These are phyloP conservation scores for Sigmodon hispidus DNA, from an alignment of 2,113 vertebrate species.

Conservation along the genomic window DNA sequence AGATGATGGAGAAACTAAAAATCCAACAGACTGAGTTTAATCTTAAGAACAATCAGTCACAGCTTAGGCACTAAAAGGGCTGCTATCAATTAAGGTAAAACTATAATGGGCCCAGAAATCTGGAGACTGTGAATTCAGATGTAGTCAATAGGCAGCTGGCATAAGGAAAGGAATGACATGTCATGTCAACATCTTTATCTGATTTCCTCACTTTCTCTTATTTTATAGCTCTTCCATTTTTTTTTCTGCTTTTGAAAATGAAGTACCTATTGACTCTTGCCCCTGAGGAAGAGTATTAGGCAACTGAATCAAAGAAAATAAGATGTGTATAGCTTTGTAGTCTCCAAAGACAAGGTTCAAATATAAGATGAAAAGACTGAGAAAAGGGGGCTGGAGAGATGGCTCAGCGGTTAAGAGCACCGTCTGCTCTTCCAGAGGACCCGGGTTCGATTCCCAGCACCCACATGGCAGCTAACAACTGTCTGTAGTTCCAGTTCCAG, in stretches of 20 bases:
- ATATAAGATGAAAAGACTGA: neutral
- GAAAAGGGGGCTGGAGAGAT: too few relatives aligned
- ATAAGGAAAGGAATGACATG: neutral
- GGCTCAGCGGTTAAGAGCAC: too few relatives aligned
- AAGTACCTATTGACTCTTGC: neutral
- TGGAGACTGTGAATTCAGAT: neutral
- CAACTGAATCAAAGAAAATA: neutral
- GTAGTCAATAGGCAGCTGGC: accelerated
- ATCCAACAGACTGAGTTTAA: neutral
- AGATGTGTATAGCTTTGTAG: neutral
- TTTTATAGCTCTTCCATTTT: constrained; percentile 7
- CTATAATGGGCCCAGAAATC: neutral
- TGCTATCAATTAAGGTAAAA: neutral
- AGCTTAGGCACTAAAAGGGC: neutral
- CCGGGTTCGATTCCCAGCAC: too few relatives aligned
- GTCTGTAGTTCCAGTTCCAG: too few relatives aligned
- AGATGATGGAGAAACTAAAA: neutral
- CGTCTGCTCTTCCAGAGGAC: too few relatives aligned
- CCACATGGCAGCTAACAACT: too few relatives aligned
- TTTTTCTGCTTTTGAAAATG: neutral
- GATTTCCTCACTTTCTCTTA: neutral
- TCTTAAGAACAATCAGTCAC: neutral
- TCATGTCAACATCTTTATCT: neutral
- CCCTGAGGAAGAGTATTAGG: neutral
- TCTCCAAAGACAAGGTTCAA: constrained; percentile 13